Base-by-base conservation (phyloP, 2,797 vertebrate species). In the Hirundo rustica region DNA sequence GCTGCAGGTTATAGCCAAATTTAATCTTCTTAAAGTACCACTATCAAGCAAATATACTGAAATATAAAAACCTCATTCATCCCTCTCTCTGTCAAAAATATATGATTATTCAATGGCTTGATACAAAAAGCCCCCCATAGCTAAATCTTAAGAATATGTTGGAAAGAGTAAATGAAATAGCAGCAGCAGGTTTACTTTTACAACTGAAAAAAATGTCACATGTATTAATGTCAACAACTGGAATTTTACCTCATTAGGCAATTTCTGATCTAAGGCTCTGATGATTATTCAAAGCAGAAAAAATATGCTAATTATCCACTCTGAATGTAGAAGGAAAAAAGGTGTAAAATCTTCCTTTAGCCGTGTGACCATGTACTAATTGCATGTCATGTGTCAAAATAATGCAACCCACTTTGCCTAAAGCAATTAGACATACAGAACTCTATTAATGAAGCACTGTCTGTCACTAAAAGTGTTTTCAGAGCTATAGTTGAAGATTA, bases 231-330 rank as follows among this genome's bases (percentile, higher is more conserved):
- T 98, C 98, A 98, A 98, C 98, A 98, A 98, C 98, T 97, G 97
- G 98, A 98, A 98, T 98, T 98, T 98, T 98, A 98, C 98, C 98
- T 99, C 98, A 99, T 99, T 98, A 99, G 98, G 98, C 97, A 98
- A 97, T 98, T 98, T 98, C 97, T 98, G 98, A 98, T 98, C 98
- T 98, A 98, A 98, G 98, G 97, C 97, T 98, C 97, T 98, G 98
- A 98, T 99, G 98, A 99, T 98, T 98, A 99, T 98, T 98, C 97
- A 97, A 97, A 97, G 98, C 98, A 98, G 97, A 98, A 98, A 97
- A 98, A 98, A 98, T 98, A 98, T 98, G 98, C 98, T 98, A 98
- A 98, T 99, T 98, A 99, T 98, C 98, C 76, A 27, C 96, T 98
- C 97, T 97, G 97, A 98, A 98, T 97, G 92, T 98, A 97, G 96